These are phyloP conservation scores for Trissolcus japonicus DNA, from an alignment of 2,888 invertebrate genomes.

Conservation along the genomic window DNA sequence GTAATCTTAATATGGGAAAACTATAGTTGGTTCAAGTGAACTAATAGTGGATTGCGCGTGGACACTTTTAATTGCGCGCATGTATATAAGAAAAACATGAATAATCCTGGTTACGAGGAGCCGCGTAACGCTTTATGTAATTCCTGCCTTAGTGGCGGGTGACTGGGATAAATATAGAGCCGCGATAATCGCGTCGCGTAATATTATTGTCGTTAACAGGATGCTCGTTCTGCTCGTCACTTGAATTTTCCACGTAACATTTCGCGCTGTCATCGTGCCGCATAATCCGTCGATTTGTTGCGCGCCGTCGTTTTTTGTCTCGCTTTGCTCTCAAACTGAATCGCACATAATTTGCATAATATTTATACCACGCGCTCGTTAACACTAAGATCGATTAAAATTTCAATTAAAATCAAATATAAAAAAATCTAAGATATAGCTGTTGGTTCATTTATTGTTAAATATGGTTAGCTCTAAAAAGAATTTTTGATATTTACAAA, in stretches of 20 bases:
- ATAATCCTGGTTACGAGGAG: conserved; percentile 46
- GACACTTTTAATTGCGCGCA: conserved; percentile 38
- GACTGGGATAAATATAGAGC: conserved; percentile 55
- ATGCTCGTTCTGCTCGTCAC: conserved; percentile 54
- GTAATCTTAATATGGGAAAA: conserved; percentile 1
- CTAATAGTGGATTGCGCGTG: conserved; percentile 32
- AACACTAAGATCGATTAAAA: neutral
- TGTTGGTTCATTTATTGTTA: too few species aligned
- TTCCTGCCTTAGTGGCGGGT: conserved; percentile 54
- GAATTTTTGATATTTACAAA: too few species aligned
- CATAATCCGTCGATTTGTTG: conserved; percentile 39
- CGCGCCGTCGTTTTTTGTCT: conserved; percentile 16
- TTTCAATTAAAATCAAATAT: too few species aligned
- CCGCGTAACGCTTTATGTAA: conserved; percentile 59
- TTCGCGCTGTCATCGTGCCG: conserved; percentile 49
- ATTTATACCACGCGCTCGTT: neutral
- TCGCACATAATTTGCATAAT: conserved; percentile 17
- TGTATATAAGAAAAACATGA: conserved; percentile 38
- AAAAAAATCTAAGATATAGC: too few species aligned
- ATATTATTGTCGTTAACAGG: conserved; percentile 58
- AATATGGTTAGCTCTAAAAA: too few species aligned
- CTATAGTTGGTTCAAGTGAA: conserved; percentile 8
- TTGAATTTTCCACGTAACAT: conserved; percentile 55
- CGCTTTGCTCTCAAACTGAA: conserved; percentile 7
- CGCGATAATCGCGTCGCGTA: conserved; percentile 53